These are phyloP conservation scores for Capreolus pygargus DNA, from an alignment of 2,113 vertebrate genomes.

Conservation along the genomic window DNA sequence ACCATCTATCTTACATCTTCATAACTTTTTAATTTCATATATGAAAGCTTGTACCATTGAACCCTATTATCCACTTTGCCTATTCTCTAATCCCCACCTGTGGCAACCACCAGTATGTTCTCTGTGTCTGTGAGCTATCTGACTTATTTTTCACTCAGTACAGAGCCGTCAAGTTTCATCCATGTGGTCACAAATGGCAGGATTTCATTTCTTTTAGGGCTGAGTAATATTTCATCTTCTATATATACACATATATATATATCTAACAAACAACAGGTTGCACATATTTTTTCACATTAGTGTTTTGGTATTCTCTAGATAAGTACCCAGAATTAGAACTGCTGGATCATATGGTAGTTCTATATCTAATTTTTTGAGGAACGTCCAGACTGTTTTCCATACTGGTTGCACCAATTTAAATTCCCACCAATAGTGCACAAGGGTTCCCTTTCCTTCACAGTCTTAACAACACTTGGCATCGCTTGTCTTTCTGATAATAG, in stretches of 20 bases:
- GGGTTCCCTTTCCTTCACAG: neutral
- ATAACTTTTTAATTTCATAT: neutral
- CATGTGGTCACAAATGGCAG: neutral
- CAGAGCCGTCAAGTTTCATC: neutral
- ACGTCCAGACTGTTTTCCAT: neutral
- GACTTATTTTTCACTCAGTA: neutral
- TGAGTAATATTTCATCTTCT: neutral
- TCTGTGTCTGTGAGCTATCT: neutral
- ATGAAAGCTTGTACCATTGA: neutral
- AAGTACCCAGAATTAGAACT: neutral
- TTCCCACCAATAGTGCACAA: neutral
- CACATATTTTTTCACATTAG: neutral
- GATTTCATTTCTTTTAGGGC: neutral
- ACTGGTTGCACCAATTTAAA: neutral
- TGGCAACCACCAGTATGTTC: neutral
- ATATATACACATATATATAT: neutral
- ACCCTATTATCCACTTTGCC: neutral
- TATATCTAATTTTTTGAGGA: neutral
- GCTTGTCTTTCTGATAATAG: neutral
- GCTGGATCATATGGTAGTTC: neutral
- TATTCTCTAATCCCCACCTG: neutral
- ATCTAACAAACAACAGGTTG: neutral
- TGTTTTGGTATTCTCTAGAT: neutral
- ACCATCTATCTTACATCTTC: neutral
- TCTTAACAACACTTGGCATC: neutral